phyloP scores from a whole-genome alignment of 2,797 vertebrate species.

The Alcedo quadribrachys region DNA sequence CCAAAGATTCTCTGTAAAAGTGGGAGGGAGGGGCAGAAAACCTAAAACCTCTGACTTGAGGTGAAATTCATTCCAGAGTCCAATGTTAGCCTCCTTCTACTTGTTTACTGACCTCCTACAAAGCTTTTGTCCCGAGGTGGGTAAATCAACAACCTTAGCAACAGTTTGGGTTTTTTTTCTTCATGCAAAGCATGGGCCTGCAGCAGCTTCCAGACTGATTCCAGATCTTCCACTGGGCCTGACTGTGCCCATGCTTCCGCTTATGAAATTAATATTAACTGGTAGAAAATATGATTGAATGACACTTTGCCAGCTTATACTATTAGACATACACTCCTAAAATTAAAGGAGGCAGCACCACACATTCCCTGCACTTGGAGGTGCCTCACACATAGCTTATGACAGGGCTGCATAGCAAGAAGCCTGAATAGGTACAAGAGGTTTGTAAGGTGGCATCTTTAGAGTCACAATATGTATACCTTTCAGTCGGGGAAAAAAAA shows the following conservation, averaged over 20 bases:
- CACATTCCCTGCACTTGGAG: fast-evolving
- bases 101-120: not conserved
- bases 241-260: not conserved
- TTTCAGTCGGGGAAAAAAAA: not conserved
- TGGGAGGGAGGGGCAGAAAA: not conserved
- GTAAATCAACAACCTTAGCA: not conserved
- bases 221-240: not conserved
- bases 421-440: not conserved
- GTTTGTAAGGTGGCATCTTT: not conserved
- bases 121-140: not conserved
- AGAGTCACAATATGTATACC: not conserved
- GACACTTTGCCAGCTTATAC: not conserved
- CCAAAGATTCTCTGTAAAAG: not conserved
- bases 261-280: not conserved
- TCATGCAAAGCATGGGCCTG: not conserved
- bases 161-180: not conserved
- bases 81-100: not conserved
- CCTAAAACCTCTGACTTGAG: not conserved
- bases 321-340: not conserved
- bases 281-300: not conserved
- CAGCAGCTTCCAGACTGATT: not conserved
- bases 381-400: not conserved
- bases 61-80: not conserved
- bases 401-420: not conserved
- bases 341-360: not conserved